Percentiles rank a stretch among this genome's conserved stretches.
Evolutionary conservation across 2,113 vertebrate species (phyloP).

Genomic region (Podarcis cretensis): DNA sequence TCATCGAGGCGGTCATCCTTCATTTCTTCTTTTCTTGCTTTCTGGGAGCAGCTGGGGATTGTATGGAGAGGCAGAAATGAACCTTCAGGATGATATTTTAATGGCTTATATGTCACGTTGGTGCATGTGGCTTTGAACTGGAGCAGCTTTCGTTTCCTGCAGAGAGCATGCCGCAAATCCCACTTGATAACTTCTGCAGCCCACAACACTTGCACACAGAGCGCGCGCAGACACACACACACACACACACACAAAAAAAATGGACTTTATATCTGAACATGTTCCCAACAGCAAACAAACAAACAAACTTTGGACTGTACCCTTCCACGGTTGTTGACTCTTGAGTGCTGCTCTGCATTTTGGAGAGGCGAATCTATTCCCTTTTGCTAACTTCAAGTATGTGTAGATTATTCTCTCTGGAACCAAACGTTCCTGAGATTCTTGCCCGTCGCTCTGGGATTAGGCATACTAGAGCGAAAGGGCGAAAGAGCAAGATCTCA

Average conservation of each 20-base stretch:
- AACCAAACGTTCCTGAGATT: not conserved
- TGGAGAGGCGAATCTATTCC: constrained; percentile 36
- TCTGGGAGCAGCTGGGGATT: constrained; percentile 87
- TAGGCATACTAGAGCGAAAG: constrained; percentile 28
- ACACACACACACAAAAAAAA: not conserved
- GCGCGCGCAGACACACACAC: not conserved
- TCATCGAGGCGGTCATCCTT: constrained; percentile 81
- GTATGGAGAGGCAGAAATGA: constrained; percentile 88
- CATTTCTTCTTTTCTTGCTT: constrained; percentile 79
- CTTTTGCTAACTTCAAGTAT: constrained; percentile 26
- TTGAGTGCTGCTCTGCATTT: constrained; percentile 48
- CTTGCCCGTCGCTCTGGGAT: not conserved
- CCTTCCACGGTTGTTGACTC: not conserved
- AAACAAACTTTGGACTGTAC: not conserved
- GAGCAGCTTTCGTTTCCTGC: constrained; percentile 94
- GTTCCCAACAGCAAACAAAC: constrained; percentile 50
- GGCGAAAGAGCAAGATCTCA: not conserved
- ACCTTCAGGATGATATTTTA: constrained; percentile 94
- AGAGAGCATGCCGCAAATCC: constrained; percentile 96
- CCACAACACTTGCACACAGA: constrained; percentile 84
- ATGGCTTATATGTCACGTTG: constrained; percentile 95
- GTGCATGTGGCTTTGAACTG: constrained; percentile 98
- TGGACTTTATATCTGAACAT: constrained; percentile 75
- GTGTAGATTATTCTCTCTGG: not conserved
- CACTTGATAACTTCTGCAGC: constrained; percentile 98